Evolutionary conservation across 2,113 vertebrate species (phyloP).

Genomic region (Aleadryas rufinucha): DNA sequence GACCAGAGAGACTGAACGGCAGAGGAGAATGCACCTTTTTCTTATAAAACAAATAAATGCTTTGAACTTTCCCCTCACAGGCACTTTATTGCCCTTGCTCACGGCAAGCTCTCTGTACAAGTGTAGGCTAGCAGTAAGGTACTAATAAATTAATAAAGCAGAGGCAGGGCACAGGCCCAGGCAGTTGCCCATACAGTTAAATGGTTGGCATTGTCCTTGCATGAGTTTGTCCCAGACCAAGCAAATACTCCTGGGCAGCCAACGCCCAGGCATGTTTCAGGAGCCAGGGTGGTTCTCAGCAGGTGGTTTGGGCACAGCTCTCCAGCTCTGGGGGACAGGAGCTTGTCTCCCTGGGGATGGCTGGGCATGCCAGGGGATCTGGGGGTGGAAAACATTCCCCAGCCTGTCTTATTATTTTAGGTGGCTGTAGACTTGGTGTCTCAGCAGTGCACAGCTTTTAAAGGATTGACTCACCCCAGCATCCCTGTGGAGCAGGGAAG

Average conservation of each 20-base stretch:
- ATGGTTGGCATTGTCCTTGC: not conserved
- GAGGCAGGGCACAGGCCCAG: not conserved
- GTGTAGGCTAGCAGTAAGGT: not conserved
- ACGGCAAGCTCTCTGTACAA: not conserved
- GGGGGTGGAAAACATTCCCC: not conserved
- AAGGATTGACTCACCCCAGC: not conserved
- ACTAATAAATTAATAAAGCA: not conserved
- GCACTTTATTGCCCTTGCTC: not conserved
- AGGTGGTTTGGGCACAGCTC: not conserved
- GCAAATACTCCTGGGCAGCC: not conserved
- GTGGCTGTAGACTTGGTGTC: not conserved
- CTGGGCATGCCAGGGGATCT: not conserved
- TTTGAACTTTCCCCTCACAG: not conserved
- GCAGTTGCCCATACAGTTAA: not conserved
- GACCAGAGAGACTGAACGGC: not conserved
- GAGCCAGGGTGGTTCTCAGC: not conserved
- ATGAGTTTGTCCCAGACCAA: not conserved
- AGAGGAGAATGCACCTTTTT: not conserved
- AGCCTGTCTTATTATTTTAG: not conserved
- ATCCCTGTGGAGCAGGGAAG: not conserved
- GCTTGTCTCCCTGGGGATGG: not conserved
- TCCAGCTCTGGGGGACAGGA: not conserved
- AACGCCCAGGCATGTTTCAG: not conserved
- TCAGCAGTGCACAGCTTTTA: not conserved
- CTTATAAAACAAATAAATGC: not conserved